Conservation (phyloP, 2,113 vertebrate species). For the Tetrax tetrax region DNA sequence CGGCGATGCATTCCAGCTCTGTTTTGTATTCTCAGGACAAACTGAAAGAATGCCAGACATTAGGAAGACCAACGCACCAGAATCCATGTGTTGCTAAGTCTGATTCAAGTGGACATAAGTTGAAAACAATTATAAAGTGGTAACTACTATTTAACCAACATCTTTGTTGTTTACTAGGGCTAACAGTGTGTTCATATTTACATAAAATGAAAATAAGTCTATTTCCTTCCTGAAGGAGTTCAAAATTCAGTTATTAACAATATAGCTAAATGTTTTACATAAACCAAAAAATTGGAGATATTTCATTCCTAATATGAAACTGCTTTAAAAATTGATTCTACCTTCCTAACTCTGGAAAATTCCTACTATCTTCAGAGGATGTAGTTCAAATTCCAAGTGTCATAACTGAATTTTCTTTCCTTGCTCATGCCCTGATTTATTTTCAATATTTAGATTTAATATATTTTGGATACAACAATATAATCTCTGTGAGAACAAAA, state of each 20-base stretch:
- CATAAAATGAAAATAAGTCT: not conserved
- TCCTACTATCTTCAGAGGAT: not conserved
- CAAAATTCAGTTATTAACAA: not conserved
- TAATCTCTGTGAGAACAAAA: not conserved
- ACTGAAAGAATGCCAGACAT: not conserved
- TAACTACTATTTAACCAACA: not conserved
- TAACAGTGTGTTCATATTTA: not conserved
- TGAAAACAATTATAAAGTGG: not conserved
- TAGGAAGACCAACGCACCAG: not conserved
- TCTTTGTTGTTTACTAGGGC: not conserved
- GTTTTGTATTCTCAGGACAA: not conserved
- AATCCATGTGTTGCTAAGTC: not conserved
- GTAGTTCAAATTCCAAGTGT: not conserved
- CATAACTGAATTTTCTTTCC: not conserved
- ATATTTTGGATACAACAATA: not conserved
- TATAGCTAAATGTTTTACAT: not conserved
- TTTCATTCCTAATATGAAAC: not conserved
- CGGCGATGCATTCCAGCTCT: fast-evolving
- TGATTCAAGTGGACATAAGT: not conserved
- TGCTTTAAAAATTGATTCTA: not conserved
- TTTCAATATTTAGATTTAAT: not conserved
- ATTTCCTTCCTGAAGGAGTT: not conserved
- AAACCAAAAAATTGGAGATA: not conserved
- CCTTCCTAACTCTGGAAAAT: not conserved
- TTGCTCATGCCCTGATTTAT: not conserved